phyloP scores from a whole-genome alignment of 2,113 vertebrate genomes.

The Suricata suricatta region DNA sequence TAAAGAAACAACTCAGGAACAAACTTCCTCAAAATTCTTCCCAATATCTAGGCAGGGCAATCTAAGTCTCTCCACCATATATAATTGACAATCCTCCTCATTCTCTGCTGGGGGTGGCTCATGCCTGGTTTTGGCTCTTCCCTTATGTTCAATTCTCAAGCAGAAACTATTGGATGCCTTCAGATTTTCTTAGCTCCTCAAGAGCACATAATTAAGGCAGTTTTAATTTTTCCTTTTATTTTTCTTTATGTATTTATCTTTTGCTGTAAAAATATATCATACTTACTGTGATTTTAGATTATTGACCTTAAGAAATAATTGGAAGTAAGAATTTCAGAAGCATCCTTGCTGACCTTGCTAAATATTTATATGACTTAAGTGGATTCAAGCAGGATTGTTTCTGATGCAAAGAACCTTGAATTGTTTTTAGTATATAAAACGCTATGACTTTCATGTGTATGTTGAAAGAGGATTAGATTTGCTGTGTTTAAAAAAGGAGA shows the following conservation, averaged over 20 bases:
- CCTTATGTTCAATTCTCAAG: background rate
- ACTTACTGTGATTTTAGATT: background rate
- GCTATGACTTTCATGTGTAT: slow-evolving; percentile 20
- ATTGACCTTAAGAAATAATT: slow-evolving; percentile 56
- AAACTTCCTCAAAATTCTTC: slow-evolving; percentile 2
- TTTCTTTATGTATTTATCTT: slow-evolving; percentile 22
- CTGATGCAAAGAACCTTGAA: slow-evolving; percentile 37
- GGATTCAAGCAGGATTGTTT: slow-evolving; percentile 51
- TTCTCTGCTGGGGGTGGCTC: background rate
- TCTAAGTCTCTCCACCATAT: background rate
- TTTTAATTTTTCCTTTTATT: slow-evolving; percentile 16
- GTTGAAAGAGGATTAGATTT: slow-evolving; percentile 43
- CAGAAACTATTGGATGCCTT: background rate
- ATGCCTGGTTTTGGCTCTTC: background rate
- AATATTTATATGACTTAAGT: slow-evolving; percentile 62
- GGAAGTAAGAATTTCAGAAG: slow-evolving; percentile 48
- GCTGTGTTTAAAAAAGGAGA: slow-evolving; percentile 33
- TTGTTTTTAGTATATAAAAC: slow-evolving; percentile 53
- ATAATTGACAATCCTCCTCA: background rate
- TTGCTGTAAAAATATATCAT: background rate
- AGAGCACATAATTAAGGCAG: background rate
- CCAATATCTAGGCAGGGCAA: background rate
- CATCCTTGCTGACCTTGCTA: slow-evolving; percentile 47
- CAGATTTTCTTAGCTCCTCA: slow-evolving; percentile 1
- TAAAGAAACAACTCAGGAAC: background rate